phyloP scores from a whole-genome alignment of 1,140 invertebrate species.

The Eriocheir sinensis region DNA sequence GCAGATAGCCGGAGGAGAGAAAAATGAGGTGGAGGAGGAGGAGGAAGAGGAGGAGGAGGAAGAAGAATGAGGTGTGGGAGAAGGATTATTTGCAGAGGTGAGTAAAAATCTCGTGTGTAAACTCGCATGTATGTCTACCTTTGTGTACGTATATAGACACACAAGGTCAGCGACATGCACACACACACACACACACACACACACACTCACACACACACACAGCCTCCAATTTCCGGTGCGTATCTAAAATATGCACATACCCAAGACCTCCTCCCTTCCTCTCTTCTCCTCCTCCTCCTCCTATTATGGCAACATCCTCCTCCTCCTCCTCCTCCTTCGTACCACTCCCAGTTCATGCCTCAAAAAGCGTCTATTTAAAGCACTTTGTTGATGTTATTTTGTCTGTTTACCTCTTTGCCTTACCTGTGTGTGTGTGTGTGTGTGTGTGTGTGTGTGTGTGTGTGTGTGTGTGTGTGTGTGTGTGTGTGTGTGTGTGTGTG shows the following conservation, averaged over 20 bases:
- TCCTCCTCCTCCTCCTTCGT: background rate
- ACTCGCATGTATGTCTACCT: background rate
- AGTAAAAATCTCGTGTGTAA: background rate
- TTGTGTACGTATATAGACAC: background rate
- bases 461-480: no score
- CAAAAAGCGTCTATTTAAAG: background rate
- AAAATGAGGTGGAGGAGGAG: background rate
- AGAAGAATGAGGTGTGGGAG: background rate
- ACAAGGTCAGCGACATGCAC: background rate
- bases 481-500: no score
- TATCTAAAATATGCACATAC: background rate
- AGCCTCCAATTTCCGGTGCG: background rate
- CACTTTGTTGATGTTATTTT: background rate
- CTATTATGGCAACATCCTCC: background rate
- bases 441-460: no score
- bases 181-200: constrained; percentile 20
- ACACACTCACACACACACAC: background rate
- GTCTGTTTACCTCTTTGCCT: background rate
- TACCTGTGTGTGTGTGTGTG: background rate
- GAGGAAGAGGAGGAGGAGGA: background rate
- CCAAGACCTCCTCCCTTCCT: background rate
- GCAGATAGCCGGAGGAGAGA: background rate
- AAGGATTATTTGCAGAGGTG: background rate
- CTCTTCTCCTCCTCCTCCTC: background rate
- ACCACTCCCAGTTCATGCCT: no score